Percentiles rank a stretch among this genome's conserved stretches.
Evolutionary conservation across 1,140 invertebrate species (phyloP).

Genomic region (Drosophila trapezifrons): DNA sequence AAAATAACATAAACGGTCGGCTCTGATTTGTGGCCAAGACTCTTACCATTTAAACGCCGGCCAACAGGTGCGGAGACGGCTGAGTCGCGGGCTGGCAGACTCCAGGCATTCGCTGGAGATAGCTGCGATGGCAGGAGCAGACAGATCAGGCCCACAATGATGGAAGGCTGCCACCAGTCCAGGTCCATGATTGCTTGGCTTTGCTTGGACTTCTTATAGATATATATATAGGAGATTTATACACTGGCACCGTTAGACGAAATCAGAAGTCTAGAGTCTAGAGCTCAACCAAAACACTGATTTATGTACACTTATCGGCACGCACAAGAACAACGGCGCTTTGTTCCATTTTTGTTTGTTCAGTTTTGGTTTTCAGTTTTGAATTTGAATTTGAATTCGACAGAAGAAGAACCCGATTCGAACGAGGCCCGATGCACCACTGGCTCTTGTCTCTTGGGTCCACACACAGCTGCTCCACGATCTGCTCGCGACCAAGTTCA

Average conservation of each 20-base stretch:
- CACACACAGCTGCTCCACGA: constrained; percentile 38
- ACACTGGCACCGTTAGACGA: constrained; percentile 52
- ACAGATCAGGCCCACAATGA: constrained; percentile 45
- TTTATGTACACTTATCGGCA: constrained; percentile 70
- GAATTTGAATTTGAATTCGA: constrained; percentile 6
- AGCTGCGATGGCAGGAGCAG: constrained; percentile 46
- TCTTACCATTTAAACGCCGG: constrained; percentile 75
- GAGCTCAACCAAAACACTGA: constrained; percentile 22
- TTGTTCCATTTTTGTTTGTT: constrained; percentile 65
- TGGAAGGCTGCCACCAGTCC: constrained; percentile 67
- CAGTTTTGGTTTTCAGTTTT: neutral
- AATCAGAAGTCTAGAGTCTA: constrained; percentile 47
- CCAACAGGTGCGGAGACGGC: constrained; percentile 32
- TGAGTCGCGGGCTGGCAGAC: constrained; percentile 44
- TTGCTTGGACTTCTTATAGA: neutral
- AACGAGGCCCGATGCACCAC: constrained; percentile 30
- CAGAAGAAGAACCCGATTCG: constrained; percentile 22
- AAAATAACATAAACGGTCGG: neutral
- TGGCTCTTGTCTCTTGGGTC: constrained; percentile 8
- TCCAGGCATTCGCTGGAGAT: constrained; percentile 54
- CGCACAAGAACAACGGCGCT: constrained; percentile 69
- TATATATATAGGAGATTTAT: neutral
- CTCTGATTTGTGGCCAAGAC: neutral
- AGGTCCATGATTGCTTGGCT: constrained; percentile 29
- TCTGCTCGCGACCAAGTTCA: constrained; percentile 82